Percentiles rank a stretch among this genome's conserved stretches.
These are phyloP conservation scores for Timema cristinae DNA, from an alignment of 2,888 invertebrate genomes.

Conservation along the genomic window DNA sequence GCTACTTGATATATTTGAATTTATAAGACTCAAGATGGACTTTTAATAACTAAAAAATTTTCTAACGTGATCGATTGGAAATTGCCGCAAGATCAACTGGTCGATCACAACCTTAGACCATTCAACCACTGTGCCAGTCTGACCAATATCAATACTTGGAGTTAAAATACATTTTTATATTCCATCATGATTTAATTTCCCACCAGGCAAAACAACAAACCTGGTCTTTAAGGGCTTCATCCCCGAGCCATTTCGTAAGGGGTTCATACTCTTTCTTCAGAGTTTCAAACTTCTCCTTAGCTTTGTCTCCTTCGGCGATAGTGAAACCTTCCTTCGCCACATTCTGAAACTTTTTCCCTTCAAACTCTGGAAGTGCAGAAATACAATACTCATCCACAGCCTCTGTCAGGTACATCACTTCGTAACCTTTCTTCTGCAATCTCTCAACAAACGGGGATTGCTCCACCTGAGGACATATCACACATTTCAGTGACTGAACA, in stretches of 20 bases:
- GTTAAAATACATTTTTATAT: not conserved
- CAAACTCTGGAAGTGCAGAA: slow-evolving; percentile 94
- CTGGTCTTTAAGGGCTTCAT: slow-evolving; percentile 72
- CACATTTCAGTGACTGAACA: too few relatives aligned
- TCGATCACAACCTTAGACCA: not conserved
- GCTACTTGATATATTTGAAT: too few relatives aligned
- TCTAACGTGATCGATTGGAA: too few relatives aligned
- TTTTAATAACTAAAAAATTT: too few relatives aligned
- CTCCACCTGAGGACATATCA: slow-evolving; percentile 53
- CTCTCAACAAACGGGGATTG: slow-evolving; percentile 95
- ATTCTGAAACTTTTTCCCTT: slow-evolving; percentile 99
- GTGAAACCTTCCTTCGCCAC: slow-evolving; percentile 97
- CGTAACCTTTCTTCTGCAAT: slow-evolving; percentile 86
- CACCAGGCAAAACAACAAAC: slow-evolving; percentile 44
- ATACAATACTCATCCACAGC: slow-evolving; percentile 98
- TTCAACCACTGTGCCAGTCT: not conserved
- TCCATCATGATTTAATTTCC: not conserved
- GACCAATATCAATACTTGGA: too few relatives aligned
- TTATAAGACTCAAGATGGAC: too few relatives aligned
- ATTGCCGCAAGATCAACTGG: too few relatives aligned
- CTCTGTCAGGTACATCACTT: slow-evolving; percentile 90
- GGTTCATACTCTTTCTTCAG: slow-evolving; percentile 80
- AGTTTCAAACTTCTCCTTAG: slow-evolving; percentile 71
- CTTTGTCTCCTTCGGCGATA: slow-evolving; percentile 61
- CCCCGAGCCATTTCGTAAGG: slow-evolving; percentile 83